Evolutionary conservation across 2,113 vertebrate species (phyloP).

Genomic region (Muscicapa adusta): DNA sequence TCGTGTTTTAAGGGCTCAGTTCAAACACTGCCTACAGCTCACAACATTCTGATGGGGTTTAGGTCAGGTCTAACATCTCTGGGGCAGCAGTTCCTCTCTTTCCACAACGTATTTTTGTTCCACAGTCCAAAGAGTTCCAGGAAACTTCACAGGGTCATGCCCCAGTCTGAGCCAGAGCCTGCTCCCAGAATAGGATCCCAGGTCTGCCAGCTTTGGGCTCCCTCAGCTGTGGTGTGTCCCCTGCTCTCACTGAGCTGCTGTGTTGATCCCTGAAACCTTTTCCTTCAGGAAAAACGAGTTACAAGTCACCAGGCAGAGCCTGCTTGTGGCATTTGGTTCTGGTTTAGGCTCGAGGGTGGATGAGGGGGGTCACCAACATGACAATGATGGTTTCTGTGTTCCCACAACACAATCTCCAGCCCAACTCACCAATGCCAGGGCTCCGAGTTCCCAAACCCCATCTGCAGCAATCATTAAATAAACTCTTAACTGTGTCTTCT

Average conservation of each 20-base stretch:
- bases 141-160: slow-evolving; percentile 21
- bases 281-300: background rate
- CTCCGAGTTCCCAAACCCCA: slow-evolving; percentile 8
- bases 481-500: slow-evolving; percentile 55
- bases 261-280: background rate
- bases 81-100: background rate
- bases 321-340: background rate
- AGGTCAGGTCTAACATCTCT: background rate
- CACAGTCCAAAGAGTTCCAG: background rate
- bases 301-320: background rate
- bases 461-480: slow-evolving; percentile 56
- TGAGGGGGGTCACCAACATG: background rate
- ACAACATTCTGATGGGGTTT: background rate
- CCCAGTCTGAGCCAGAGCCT: background rate
- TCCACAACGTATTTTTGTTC: slow-evolving; percentile 4
- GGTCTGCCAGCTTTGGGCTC: background rate
- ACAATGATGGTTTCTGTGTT: background rate
- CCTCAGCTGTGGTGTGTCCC: background rate
- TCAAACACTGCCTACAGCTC: background rate
- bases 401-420: background rate
- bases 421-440: background rate
- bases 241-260: background rate
- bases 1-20: background rate
- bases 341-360: background rate
- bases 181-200: background rate